Base-by-base conservation (phyloP, 2,888 invertebrate species). In the Lasius fuliginosus region DNA sequence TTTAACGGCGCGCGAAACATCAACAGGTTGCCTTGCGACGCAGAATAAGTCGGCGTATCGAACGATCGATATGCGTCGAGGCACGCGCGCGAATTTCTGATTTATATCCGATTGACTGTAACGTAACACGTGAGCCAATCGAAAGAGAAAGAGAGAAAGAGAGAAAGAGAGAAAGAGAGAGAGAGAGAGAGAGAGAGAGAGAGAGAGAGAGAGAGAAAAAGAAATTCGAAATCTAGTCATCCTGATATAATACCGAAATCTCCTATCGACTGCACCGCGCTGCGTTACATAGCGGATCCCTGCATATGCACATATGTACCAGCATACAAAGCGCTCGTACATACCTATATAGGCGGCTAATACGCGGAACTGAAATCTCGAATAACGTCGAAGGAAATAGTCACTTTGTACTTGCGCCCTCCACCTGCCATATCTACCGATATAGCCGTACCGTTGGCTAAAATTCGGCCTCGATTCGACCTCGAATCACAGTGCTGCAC, bases 11-110 rank as follows among this genome's bases (percentile, higher is more conserved):
- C 71, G 75, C 73, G 77, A 69, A 86, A 88, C 91, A 92, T 92
- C 92, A 92, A 92, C 92, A 92, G 92, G 92, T 92, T 91, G 92
- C 87, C 83, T 75, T 77, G 84, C 75, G 85, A 87, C 84, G 75
- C 67, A 46, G 68, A 83, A 75, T 75, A 79, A 84, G 71, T 46
- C 75, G 18, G 15, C 15, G 65, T 75, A 65, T 40, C 68, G 79
- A 40, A 53, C 62, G 62, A 49, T 64, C 76, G 68, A 74, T 60
- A 30, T 42, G 68, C 60, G 56, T 65, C 64, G 46, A 18, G 40
- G 53, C 60, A 74, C 53, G 65, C 18, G 62, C 36, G n/a, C 67
- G 53, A 27, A 46, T 46, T 62, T 23, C n/a, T 15, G 84, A n/a
- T 81, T 81, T 86, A 77, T 83, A 8, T 53, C 75, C 74, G 75